These are phyloP conservation scores for Plectus sambesii DNA, from an alignment of 1,140 invertebrate species.

Conservation along the genomic window DNA sequence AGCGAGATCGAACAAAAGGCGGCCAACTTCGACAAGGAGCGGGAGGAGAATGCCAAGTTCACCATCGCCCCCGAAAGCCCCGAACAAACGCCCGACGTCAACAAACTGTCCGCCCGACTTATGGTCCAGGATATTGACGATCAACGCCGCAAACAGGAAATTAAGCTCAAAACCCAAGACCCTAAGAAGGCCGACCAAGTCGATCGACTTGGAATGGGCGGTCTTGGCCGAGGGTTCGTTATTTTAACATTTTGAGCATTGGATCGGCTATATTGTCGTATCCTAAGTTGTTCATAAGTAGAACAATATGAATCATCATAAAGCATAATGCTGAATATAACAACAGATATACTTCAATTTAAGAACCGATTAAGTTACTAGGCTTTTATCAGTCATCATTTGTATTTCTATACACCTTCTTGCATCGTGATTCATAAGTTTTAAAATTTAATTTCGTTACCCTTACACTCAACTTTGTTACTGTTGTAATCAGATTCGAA, in stretches of 20 bases:
- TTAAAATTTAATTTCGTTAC: too few species aligned
- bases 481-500: too few species aligned
- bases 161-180: conserved; percentile 49
- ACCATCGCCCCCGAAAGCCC: conserved; percentile 42
- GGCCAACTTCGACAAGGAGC: conserved; percentile 56
- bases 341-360: too few species aligned
- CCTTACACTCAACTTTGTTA: too few species aligned
- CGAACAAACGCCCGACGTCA: neutral
- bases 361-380: too few species aligned
- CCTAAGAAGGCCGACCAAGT: conserved; percentile 76
- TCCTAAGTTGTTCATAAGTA: too few species aligned
- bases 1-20: conserved; percentile 84
- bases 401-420: too few species aligned
- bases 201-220: conserved; percentile 86
- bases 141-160: conserved; percentile 18
- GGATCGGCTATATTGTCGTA: too few species aligned
- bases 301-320: too few species aligned
- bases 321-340: too few species aligned
- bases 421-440: too few species aligned
- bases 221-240: conserved; percentile 55
- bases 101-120: conserved; percentile 1
- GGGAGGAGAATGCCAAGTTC: conserved; percentile 42
- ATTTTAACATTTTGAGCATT: conserved; percentile 13
- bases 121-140: conserved; percentile 7
- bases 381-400: too few species aligned